Evolutionary conservation across 2,113 vertebrate species (phyloP).

Genomic region (Illadopsis cleaveri): DNA sequence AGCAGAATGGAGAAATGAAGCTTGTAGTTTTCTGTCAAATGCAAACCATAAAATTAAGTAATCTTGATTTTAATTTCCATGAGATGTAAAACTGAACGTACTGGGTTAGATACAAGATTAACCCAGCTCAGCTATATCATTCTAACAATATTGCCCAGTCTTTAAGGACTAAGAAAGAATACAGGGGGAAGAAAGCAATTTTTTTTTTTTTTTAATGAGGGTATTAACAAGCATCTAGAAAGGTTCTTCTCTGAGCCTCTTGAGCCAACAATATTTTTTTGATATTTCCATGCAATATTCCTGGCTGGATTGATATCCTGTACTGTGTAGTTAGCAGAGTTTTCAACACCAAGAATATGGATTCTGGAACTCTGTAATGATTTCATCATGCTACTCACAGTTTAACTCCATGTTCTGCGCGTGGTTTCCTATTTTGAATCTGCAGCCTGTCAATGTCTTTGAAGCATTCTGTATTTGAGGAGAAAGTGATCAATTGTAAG

Average conservation of each 20-base stretch:
- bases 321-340: neutral
- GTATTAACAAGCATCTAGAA: neutral
- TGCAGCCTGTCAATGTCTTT: neutral
- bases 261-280: neutral
- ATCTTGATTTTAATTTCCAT: neutral
- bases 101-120: neutral
- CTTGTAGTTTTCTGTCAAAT: neutral
- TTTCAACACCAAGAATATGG: neutral
- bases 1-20: neutral
- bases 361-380: neutral
- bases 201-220: neutral
- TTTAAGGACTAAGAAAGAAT: neutral
- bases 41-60: neutral
- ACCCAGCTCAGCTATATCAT: neutral
- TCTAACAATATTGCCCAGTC: neutral
- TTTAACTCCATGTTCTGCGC: neutral
- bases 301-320: neutral
- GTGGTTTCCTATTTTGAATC: neutral
- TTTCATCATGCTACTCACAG: neutral
- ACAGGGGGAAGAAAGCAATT: fast-evolving
- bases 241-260: neutral
- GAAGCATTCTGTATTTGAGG: neutral
- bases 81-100: neutral
- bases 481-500: neutral
- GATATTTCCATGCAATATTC: neutral